These are phyloP conservation scores for Ardeotis arabs DNA, from an alignment of 2,113 vertebrate species.

Conservation along the genomic window DNA sequence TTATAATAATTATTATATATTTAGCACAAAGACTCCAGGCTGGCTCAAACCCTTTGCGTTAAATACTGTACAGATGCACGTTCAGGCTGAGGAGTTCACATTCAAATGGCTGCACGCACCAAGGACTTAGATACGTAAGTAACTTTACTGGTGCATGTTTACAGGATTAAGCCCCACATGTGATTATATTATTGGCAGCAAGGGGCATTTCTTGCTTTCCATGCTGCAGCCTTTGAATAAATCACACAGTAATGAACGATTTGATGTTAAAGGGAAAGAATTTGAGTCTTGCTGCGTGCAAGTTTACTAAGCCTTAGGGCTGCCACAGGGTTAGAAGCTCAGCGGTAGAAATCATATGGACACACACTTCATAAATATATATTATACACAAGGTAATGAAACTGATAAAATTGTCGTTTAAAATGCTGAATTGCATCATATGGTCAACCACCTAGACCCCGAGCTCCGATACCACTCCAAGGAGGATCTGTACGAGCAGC, in stretches of 20 bases:
- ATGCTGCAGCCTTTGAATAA: slow-evolving; percentile 20
- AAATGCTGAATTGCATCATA: neutral
- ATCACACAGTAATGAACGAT: neutral
- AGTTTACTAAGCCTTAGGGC: neutral
- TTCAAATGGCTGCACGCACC: slow-evolving; percentile 12
- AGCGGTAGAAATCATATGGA: neutral
- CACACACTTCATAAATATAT: neutral
- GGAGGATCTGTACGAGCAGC: too few relatives aligned
- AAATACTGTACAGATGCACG: slow-evolving; percentile 31
- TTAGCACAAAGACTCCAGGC: slow-evolving; percentile 63
- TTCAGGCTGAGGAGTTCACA: slow-evolving; percentile 45
- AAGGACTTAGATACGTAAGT: slow-evolving; percentile 4
- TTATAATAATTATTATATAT: slow-evolving; percentile 66
- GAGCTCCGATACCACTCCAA: neutral
- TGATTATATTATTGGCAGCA: slow-evolving; percentile 36
- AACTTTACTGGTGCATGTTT: slow-evolving; percentile 30
- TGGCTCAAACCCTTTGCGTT: slow-evolving; percentile 19
- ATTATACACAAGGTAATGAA: neutral
- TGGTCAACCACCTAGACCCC: neutral
- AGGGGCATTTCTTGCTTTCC: neutral
- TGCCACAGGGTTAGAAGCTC: neutral
- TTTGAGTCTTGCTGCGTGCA: neutral
- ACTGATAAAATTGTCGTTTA: neutral
- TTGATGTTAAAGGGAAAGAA: slow-evolving; percentile 25
- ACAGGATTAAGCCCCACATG: slow-evolving; percentile 16